Conservation (phyloP, 2,113 vertebrate genomes). For the Notechis scutatus region DNA sequence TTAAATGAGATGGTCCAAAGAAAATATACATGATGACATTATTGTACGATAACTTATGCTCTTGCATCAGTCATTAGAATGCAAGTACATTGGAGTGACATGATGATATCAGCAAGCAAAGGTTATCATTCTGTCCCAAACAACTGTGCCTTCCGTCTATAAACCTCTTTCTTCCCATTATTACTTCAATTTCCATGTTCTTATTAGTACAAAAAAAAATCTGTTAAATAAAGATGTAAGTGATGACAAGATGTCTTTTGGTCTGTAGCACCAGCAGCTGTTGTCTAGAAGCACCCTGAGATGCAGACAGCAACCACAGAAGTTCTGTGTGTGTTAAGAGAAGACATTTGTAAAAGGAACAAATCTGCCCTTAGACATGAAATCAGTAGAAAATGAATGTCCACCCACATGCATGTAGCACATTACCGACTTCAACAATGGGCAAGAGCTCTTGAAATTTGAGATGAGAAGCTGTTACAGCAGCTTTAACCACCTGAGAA, state of each 20-base stretch:
- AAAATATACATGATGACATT: background rate
- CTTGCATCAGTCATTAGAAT: background rate
- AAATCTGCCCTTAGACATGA: slow-evolving; percentile 6
- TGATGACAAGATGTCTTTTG: background rate
- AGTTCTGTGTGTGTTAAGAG: background rate
- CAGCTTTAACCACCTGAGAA: slow-evolving; percentile 69
- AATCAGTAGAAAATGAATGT: background rate
- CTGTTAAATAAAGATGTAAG: background rate
- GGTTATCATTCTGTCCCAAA: background rate
- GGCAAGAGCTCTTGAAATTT: slow-evolving; percentile 63
- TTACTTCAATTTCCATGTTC: background rate
- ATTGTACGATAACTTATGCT: background rate
- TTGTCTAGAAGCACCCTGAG: background rate
- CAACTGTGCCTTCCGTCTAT: background rate
- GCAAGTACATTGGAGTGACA: background rate
- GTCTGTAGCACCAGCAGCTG: background rate
- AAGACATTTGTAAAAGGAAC: background rate
- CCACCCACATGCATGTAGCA: slow-evolving; percentile 50
- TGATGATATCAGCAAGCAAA: background rate
- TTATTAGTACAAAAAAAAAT: background rate
- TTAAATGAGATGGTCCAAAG: background rate
- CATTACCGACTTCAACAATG: slow-evolving; percentile 56
- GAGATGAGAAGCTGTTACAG: slow-evolving; percentile 69
- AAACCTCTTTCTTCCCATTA: background rate
- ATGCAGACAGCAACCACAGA: background rate